These are phyloP conservation scores for Platerodrilus igneus DNA, from an alignment of 2,888 invertebrate species.

Conservation along the genomic window DNA sequence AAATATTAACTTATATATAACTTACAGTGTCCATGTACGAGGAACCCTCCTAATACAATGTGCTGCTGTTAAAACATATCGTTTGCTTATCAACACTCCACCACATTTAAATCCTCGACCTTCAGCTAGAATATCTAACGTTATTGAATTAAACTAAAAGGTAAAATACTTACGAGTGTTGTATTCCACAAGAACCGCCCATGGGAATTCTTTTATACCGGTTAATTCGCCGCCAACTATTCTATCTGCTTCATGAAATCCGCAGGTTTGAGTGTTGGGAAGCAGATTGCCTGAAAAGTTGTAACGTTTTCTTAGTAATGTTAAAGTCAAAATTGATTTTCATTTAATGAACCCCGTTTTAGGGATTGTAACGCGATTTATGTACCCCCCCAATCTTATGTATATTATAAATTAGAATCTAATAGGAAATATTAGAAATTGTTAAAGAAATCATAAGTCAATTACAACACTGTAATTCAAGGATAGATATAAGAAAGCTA, in stretches of 20 bases:
- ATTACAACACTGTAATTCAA: too few species aligned
- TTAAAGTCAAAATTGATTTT: too few species aligned
- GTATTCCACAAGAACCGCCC: conserved; percentile 49
- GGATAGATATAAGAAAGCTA: too few species aligned
- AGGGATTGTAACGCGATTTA: too few species aligned
- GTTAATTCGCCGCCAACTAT: conserved; percentile 60
- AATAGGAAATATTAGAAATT: too few species aligned
- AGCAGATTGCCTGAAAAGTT: conserved; percentile 26
- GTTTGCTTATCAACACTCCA: conserved; percentile 58
- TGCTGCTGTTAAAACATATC: conserved; percentile 64
- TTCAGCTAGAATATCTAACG: neutral
- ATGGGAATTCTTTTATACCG: conserved; percentile 64
- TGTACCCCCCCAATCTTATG: too few species aligned
- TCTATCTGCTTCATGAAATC: conserved; percentile 45
- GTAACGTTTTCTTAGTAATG: too few species aligned
- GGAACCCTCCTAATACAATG: conserved; percentile 52
- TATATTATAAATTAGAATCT: too few species aligned
- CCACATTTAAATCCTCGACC: conserved; percentile 58
- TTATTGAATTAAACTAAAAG: conserved; percentile 22
- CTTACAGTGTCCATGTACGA: neutral
- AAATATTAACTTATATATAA: conserved; percentile 4
- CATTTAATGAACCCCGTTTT: neutral
- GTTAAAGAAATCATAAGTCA: too few species aligned
- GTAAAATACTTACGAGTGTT: conserved; percentile 50
- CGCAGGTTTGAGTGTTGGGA: conserved; percentile 50